A percentile compares a stretch with the other conserved stretches of the same genome.
Evolutionary conservation across 1,140 invertebrate species (phyloP).

Genomic region (Zaprionus capensis): DNA sequence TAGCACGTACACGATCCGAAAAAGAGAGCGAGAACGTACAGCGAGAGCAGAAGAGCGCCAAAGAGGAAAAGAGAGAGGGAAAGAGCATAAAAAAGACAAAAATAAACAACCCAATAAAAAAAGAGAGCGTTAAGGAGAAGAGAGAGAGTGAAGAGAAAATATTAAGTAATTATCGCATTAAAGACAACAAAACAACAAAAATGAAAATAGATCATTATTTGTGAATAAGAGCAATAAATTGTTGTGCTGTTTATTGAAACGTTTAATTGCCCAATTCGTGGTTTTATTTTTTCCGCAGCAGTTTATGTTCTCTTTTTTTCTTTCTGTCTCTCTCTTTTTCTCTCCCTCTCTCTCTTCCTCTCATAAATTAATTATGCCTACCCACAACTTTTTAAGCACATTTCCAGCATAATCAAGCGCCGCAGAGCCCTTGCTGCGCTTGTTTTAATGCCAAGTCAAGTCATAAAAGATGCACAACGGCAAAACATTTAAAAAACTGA

Average conservation of each 20-base stretch:
- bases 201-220: conserved; percentile 59
- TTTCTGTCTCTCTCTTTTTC: not conserved
- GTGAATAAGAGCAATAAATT: conserved; percentile 59
- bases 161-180: not conserved
- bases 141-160: not conserved
- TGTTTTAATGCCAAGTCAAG: conserved; percentile 25
- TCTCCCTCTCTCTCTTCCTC: not conserved
- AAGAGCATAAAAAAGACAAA: not conserved
- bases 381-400: conserved; percentile 29
- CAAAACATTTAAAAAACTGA: conserved; percentile 62
- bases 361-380: conserved; percentile 33
- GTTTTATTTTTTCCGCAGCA: not conserved
- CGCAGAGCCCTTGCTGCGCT: not conserved
- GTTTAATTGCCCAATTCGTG: conserved; percentile 70
- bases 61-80: not conserved
- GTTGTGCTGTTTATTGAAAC: conserved; percentile 63
- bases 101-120: not conserved
- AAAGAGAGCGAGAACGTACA: not conserved
- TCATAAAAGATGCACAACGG: conserved; percentile 47
- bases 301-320: not conserved
- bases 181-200: not conserved
- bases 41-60: no score
- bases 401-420: conserved; percentile 17
- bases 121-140: not conserved
- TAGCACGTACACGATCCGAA: no score